Base-by-base conservation (phyloP, 1,140 invertebrate species). In the Pollicipes pollicipes region DNA sequence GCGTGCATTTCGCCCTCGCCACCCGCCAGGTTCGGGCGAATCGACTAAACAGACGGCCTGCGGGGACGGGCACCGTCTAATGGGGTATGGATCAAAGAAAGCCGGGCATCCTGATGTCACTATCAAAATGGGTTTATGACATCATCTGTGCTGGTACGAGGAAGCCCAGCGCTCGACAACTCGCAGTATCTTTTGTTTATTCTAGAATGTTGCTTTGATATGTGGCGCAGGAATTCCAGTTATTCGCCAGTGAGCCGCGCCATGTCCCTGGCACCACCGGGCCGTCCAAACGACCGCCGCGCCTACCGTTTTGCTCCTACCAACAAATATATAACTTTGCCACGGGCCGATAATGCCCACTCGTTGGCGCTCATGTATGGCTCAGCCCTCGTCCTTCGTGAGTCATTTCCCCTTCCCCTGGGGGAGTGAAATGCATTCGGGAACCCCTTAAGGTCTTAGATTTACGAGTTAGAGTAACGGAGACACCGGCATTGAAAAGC, bases 51-150 rank as follows among this genome's bases (percentile, higher is more conserved):
- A 58, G n/a, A 2, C 17, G 45, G 13, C 2, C 45, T 58, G 45
- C 45, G 24, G 45, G 45, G 13, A 10, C 24, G 13, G 17, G 45
- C 45, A 3, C 45, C 45, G 45, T 58, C 45, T 58, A 58, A 58
- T 58, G 45, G 45, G 21, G 10, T 58, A 58, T 24, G 45, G 45
- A 58, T 58, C 45, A 58, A 58, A 58, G 45, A 58, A 6, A 21
- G 17, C 8, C 6, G 24, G 45, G 24, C 45, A 21, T 58, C 45
- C 24, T 58, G 13, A 58, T 58, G 45, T 58, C 45, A 58, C 45
- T 58, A 58, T 58, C 45, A 58, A 58, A 58, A 58, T 58, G 45
- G 45, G 45, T 58, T 58, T 58, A 58, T 58, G 45, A 58, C 45
- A 58, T 58, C 45, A 58, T 2, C 45, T 21, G 45, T 58, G 45